Base-by-base conservation (phyloP, 2,888 invertebrate species). In the Eristalinus aeneus region DNA sequence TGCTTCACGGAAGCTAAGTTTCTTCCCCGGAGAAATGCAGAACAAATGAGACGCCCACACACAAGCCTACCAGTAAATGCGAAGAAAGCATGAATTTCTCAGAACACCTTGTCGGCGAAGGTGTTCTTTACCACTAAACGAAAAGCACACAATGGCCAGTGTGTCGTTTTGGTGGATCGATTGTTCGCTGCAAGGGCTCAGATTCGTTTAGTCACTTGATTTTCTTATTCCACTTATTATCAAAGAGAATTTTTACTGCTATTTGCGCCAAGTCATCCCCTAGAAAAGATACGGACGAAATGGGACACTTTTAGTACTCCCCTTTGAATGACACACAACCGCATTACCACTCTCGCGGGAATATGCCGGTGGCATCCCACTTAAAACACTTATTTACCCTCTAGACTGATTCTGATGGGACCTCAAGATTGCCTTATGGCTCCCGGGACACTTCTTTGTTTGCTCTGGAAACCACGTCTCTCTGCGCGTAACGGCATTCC, bases 331-430 rank as follows among this genome's bases (percentile, higher is more conserved):
- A n/a, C n/a, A n/a, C n/a, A n/a, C n/a, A n/a, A n/a, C n/a, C n/a
- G n/a, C n/a, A n/a, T n/a, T n/a, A n/a, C n/a, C n/a, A n/a, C n/a
- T n/a, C n/a, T n/a, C n/a, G n/a, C n/a, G n/a, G n/a, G n/a, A n/a
- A n/a, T n/a, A n/a, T n/a, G n/a, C n/a, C 27, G 27, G 20, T n/a
- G n/a, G n/a, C n/a, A n/a, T n/a, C n/a, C n/a, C 16, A 53, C 27
- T 56, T 63, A 69, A 69, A 76, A 27, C 76, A 69, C 61, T 76
- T 69, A 76, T 76, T 76, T 68, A 39, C 0, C 11, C 11, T 61
- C 16, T 1, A 53, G 34, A 32, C n/a, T 16, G 54, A 34, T 11
- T 39, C n/a, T n/a, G 39, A n/a, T n/a, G n/a, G n/a, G n/a, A n/a
- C n/a, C n/a, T n/a, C n/a, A n/a, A n/a, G n/a, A n/a, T n/a, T n/a